Evolutionary conservation across 64 coral and sea anemone species (phyloP).

Genomic region (Orbicella faveolata): DNA sequence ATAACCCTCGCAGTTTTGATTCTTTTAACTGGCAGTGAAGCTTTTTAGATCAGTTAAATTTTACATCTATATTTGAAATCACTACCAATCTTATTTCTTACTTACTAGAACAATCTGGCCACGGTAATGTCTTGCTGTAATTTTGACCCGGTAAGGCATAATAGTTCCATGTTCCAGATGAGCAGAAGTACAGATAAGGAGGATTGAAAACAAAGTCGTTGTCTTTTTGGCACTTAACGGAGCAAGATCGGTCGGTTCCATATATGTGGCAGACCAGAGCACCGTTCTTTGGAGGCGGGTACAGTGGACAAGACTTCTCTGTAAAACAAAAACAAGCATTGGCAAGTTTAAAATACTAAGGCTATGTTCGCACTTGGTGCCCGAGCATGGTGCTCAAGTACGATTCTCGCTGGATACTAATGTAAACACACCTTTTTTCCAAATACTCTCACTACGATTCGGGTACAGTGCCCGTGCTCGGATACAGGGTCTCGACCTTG

Average conservation of each 20-base stretch:
- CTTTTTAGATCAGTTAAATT: too few relatives aligned
- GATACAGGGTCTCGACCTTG: too few relatives aligned
- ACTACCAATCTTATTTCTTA: background rate
- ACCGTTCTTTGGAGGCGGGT: conserved; percentile 49
- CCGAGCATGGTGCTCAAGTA: too few relatives aligned
- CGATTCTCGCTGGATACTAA: too few relatives aligned
- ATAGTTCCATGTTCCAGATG: conserved; percentile 22
- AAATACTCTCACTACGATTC: too few relatives aligned
- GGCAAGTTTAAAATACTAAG: background rate
- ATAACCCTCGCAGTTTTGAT: too few relatives aligned
- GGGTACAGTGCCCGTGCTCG: too few relatives aligned
- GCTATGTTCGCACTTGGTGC: too few relatives aligned
- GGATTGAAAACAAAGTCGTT: conserved; percentile 55
- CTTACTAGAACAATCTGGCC: conserved; percentile 69
- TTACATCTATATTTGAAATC: background rate
- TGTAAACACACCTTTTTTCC: too few relatives aligned
- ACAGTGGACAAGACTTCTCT: conserved; percentile 37
- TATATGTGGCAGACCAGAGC: background rate
- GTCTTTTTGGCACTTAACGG: background rate
- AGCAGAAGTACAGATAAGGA: conserved; percentile 27
- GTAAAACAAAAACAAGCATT: background rate
- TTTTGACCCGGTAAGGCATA: background rate
- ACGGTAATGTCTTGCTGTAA: background rate
- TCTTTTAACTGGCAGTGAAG: too few relatives aligned
- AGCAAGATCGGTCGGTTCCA: background rate